Evolutionary conservation across 2,888 invertebrate species (phyloP).

Genomic region (Troides aeacus): DNA sequence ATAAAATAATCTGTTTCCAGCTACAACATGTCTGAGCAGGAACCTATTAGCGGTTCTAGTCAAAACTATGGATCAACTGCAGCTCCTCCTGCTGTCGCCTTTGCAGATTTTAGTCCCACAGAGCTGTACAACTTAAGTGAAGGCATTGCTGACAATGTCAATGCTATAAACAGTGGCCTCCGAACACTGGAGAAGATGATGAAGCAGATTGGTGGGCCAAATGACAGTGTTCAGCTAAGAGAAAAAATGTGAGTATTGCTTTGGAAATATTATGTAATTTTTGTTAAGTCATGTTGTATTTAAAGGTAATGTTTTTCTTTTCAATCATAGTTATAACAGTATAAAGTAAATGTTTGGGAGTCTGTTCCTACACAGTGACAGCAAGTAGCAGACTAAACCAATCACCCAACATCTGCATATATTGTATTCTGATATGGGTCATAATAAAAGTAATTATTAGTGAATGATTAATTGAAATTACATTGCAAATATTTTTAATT

Average conservation of each 20-base stretch:
- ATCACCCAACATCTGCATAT: too few relatives aligned
- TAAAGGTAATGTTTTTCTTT: not conserved
- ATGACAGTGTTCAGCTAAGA: conserved; percentile 82
- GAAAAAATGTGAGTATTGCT: conserved; percentile 63
- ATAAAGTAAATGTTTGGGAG: too few relatives aligned
- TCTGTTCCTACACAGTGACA: too few relatives aligned
- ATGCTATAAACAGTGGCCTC: conserved; percentile 86
- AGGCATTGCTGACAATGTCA: conserved; percentile 89
- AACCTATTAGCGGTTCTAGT: conserved; percentile 64
- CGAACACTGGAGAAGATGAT: conserved; percentile 85
- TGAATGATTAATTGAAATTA: too few relatives aligned
- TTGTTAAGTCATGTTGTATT: not conserved
- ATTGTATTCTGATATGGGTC: too few relatives aligned
- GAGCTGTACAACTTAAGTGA: conserved; percentile 90
- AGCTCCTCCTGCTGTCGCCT: conserved; percentile 84
- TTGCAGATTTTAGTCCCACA: conserved; percentile 85
- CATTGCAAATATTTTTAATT: too few relatives aligned
- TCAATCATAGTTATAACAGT: not conserved
- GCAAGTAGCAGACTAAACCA: too few relatives aligned
- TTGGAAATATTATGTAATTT: not conserved
- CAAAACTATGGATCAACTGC: conserved; percentile 70
- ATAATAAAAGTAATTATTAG: not conserved
- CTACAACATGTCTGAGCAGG: conserved; percentile 61
- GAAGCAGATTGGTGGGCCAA: conserved; percentile 86
- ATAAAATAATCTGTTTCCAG: conserved; percentile 23